phyloP scores from a whole-genome alignment of 2,113 vertebrate species.

The Myotis lucifugus region DNA sequence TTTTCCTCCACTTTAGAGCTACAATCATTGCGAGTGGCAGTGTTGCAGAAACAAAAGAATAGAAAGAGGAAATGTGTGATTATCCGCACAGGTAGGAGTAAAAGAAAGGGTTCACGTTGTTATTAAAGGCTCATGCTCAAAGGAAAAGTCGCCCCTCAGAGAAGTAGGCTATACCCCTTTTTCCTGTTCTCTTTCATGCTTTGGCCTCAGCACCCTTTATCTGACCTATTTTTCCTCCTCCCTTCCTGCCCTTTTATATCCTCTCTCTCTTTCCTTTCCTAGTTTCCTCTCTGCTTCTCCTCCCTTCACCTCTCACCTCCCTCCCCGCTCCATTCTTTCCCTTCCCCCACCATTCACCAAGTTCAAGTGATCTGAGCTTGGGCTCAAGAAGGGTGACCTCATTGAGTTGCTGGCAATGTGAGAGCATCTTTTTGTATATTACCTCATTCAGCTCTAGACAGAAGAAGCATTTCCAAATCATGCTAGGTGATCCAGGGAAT shows the following conservation, averaged over 20 bases:
- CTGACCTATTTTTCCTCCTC: not conserved
- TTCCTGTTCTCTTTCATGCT: not conserved
- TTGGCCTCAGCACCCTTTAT: not conserved
- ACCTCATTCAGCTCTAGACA: not conserved
- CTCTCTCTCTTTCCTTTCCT: not conserved
- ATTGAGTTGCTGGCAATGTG: not conserved
- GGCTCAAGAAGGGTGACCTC: not conserved
- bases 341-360: fast-evolving
- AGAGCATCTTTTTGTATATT: not conserved
- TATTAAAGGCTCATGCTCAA: not conserved
- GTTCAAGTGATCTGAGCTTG: not conserved
- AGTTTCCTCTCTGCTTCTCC: not conserved
- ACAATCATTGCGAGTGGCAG: not conserved
- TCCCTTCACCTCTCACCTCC: fast-evolving
- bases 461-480: not conserved
- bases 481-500: not conserved
- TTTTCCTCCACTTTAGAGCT: constrained; percentile 16
- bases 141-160: not conserved
- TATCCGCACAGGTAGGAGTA: not conserved
- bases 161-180: not conserved
- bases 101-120: constrained; percentile 15
- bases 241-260: not conserved
- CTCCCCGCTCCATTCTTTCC: not conserved
- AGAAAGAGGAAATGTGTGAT: not conserved
- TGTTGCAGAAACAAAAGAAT: constrained; percentile 26